These are phyloP conservation scores for Pteropus rufus DNA, from an alignment of 2,797 vertebrate species.

Conservation along the genomic window DNA sequence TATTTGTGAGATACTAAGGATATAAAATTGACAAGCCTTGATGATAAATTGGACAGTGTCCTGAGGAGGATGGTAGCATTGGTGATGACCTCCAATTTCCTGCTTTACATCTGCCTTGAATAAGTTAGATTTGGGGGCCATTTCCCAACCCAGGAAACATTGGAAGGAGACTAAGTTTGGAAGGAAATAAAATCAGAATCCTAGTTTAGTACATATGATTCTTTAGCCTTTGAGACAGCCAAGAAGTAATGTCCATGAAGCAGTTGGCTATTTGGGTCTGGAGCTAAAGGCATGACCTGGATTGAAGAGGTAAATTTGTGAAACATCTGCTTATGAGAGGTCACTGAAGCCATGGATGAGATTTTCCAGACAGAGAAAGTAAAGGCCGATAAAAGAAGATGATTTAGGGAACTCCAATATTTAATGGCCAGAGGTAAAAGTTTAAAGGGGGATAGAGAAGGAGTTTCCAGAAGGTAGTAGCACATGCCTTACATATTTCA, in stretches of 20 bases:
- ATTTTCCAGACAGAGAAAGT: neutral
- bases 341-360: neutral
- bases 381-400: neutral
- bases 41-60: accelerated
- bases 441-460: neutral
- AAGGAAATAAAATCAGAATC: neutral
- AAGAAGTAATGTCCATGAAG: neutral
- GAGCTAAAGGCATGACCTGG: neutral
- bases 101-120: neutral
- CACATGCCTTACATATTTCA: neutral
- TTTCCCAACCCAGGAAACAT: neutral
- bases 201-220: neutral
- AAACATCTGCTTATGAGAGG: neutral
- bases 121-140: neutral
- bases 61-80: neutral
- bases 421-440: neutral
- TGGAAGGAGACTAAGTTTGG: neutral
- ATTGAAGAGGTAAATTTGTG: neutral
- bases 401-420: neutral
- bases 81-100: neutral
- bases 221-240: neutral
- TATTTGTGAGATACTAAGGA: neutral
- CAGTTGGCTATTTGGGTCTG: neutral
- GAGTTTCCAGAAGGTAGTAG: neutral
- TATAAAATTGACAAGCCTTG: neutral